Evolutionary conservation across 1,140 invertebrate species (phyloP).

Genomic region (Pectinophora gossypiella): DNA sequence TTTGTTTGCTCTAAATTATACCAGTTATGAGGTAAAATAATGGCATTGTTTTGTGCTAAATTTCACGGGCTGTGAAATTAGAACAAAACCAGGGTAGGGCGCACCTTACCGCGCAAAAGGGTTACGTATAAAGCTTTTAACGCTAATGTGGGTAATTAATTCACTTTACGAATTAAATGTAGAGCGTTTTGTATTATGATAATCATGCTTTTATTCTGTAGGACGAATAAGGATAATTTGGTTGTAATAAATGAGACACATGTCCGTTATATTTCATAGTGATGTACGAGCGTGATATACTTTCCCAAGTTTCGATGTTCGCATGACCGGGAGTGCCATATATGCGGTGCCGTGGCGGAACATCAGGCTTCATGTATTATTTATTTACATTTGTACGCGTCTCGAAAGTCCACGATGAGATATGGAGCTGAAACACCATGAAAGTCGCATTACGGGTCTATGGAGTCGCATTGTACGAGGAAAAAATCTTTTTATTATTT

Average conservation of each 20-base stretch:
- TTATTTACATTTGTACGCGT: neutral
- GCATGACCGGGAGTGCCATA: too few relatives aligned
- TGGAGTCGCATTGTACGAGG: too few relatives aligned
- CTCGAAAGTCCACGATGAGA: neutral
- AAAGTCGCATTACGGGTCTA: neutral
- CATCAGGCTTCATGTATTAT: neutral
- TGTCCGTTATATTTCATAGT: too few relatives aligned
- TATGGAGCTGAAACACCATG: neutral
- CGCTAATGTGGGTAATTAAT: constrained; percentile 37
- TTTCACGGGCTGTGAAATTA: constrained; percentile 26
- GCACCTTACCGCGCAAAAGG: constrained; percentile 20
- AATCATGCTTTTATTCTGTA: neutral
- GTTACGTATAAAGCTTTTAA: constrained; percentile 33
- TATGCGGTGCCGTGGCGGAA: neutral
- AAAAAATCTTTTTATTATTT: too few relatives aligned
- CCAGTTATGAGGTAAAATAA: neutral
- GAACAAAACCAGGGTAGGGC: constrained; percentile 26
- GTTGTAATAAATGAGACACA: too few relatives aligned
- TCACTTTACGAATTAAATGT: constrained; percentile 37
- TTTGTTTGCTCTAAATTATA: constrained; percentile 4
- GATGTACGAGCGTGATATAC: too few relatives aligned
- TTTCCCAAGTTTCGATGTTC: too few relatives aligned
- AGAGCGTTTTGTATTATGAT: constrained; percentile 14
- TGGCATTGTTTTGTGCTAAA: constrained; percentile 5
- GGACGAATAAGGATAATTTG: too few relatives aligned